Base-by-base conservation (phyloP, 2,888 invertebrate genomes). In the Himalopsyche tibetana region DNA sequence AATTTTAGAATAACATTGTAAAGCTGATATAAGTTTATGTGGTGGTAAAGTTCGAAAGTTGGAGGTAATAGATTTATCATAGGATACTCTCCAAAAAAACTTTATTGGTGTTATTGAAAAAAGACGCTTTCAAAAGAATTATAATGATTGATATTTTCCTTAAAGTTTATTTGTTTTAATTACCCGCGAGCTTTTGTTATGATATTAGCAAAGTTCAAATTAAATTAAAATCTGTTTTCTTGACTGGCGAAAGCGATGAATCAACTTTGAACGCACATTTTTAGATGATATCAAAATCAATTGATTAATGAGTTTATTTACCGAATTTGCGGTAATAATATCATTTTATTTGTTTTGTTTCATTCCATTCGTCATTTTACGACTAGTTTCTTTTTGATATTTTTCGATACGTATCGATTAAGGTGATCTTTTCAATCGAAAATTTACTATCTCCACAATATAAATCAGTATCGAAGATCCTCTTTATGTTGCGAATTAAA, bases 161-260 rank as follows among this genome's bases (percentile, higher is more conserved):
- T n/a, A 1, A 74, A 74, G 74, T 38, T 74, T 38, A 36, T 36
- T 74, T 74, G 74, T 74, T 74, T 38, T 74, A 36, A 74, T 74
- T 74, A 74, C 2, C 74, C 36, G 38, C 28, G 74, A 74, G 36
- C 74, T 74, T 74, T 74, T 36, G 69, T 74, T 38, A 74, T 74
- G 74, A 74, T 74, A 74, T 74, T 74, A 51, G 9, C 74, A 74
- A 12, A 74, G 36, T 74, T 74, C 15, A 74, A 38, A 36, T 74
- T 74, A 38, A 74, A 74, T 74, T 74, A 74, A 74, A 74, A 74
- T 12, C 38, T 74, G 74, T 74, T 74, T 74, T 74, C 74, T 74
- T 74, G 74, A 38, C 74, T 12, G 36, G 74, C 74, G 12, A 74
- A 69, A 74, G 74, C 74, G 36, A 74, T 74, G 74, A 74, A 74